phyloP scores from a whole-genome alignment of 2,113 vertebrate species.

The Ploceus nigricollis region DNA sequence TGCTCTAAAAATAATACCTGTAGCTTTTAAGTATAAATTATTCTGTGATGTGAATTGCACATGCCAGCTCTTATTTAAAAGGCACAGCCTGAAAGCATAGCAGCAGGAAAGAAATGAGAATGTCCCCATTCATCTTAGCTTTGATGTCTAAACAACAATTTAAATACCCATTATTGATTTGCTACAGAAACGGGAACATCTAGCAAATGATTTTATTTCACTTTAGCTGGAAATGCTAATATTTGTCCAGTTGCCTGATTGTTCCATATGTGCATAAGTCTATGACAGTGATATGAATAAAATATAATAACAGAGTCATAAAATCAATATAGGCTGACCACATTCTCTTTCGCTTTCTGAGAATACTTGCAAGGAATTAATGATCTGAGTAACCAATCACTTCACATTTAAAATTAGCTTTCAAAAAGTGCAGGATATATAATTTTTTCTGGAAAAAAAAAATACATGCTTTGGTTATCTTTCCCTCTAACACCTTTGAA shows the following conservation, averaged over 20 bases:
- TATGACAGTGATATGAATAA: background rate
- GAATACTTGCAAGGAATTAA: background rate
- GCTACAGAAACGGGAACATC: background rate
- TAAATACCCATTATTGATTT: conserved; percentile 3
- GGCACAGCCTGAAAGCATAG: background rate
- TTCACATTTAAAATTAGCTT: background rate
- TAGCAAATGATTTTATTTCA: background rate
- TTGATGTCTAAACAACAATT: background rate
- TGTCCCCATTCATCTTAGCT: background rate
- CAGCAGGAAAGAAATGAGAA: background rate
- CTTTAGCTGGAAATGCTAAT: background rate
- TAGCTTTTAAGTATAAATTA: conserved; percentile 3
- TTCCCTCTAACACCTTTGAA: background rate
- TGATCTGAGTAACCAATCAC: background rate
- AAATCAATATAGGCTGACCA: background rate
- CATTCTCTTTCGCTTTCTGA: background rate
- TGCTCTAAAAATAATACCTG: background rate
- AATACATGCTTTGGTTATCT: background rate
- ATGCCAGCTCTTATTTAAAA: background rate
- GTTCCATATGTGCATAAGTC: background rate
- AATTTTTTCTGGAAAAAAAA: background rate
- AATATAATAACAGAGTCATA: background rate
- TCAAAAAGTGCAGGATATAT: background rate
- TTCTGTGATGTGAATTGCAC: background rate
- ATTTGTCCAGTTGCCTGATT: background rate